These are phyloP conservation scores for Ctenochaetus hawaiiensis DNA, from an alignment of 2,797 vertebrate genomes.

Conservation along the genomic window DNA sequence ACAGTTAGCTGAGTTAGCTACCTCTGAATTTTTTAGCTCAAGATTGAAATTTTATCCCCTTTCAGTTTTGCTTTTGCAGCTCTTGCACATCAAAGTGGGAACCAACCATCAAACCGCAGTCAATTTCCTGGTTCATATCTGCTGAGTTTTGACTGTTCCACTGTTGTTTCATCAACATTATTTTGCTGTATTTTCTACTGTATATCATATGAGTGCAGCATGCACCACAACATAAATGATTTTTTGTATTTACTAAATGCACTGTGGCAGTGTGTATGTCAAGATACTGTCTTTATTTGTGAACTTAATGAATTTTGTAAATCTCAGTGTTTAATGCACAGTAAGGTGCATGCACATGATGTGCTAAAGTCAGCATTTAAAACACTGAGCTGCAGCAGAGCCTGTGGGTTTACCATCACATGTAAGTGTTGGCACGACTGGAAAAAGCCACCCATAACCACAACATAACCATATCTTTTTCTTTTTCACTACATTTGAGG, in stretches of 20 bases:
- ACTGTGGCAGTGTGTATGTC: not conserved
- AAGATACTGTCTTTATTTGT: not conserved
- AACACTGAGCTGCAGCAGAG: not conserved
- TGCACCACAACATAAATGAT: not conserved
- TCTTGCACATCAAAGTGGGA: slow-evolving; percentile 34
- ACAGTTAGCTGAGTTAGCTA: not conserved
- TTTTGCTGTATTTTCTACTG: not conserved
- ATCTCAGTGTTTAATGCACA: not conserved
- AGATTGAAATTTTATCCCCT: slow-evolving; percentile 1
- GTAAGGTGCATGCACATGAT: not conserved
- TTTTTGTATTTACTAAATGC: not conserved
- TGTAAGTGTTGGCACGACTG: no score
- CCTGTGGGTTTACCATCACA: not conserved
- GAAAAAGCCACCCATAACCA: not conserved
- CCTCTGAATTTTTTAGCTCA: not conserved
- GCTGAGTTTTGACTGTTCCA: not conserved
- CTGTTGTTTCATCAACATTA: not conserved
- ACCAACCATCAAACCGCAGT: slow-evolving; percentile 2
- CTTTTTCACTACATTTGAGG: not conserved
- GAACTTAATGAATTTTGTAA: not conserved
- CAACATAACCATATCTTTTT: not conserved
- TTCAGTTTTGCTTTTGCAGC: not conserved
- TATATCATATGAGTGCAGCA: not conserved
- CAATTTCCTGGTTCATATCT: slow-evolving; percentile 26
- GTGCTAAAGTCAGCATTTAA: not conserved